A percentile compares a stretch with the other conserved stretches of the same genome.
phyloP scores from a whole-genome alignment of 2,797 vertebrate genomes.

The Falco rusticolus region DNA sequence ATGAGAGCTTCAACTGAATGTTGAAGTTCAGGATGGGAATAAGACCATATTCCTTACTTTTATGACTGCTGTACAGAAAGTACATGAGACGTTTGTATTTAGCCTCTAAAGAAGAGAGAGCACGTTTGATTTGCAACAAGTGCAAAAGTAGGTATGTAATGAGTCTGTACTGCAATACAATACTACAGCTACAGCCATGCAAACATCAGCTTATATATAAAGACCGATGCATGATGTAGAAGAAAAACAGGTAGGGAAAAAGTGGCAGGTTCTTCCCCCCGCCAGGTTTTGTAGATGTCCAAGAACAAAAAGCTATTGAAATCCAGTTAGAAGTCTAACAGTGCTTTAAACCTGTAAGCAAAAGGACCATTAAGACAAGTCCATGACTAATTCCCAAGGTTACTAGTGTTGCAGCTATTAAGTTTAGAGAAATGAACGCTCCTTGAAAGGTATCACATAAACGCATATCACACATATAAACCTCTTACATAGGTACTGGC shows the following conservation, averaged over 20 bases:
- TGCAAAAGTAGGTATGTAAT: background rate
- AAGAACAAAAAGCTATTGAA: background rate
- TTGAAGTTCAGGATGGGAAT: background rate
- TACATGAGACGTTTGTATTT: background rate
- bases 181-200: background rate
- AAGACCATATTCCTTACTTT: background rate
- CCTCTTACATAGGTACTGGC: background rate
- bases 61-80: background rate
- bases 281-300: background rate
- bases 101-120: background rate
- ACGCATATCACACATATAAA: background rate
- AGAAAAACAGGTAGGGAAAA: background rate
- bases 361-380: background rate
- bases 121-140: fast-evolving
- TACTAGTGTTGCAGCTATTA: background rate
- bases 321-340: background rate
- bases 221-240: background rate
- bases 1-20: background rate
- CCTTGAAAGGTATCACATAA: background rate
- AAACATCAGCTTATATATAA: background rate
- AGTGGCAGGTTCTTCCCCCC: fast-evolving
- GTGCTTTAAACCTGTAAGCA: background rate
- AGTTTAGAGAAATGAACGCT: background rate
- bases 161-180: background rate
- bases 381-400: background rate